Percentiles rank a stretch among this genome's conserved stretches.
These are phyloP conservation scores for Schizaphis graminum DNA, from an alignment of 2,888 invertebrate species.

Conservation along the genomic window DNA sequence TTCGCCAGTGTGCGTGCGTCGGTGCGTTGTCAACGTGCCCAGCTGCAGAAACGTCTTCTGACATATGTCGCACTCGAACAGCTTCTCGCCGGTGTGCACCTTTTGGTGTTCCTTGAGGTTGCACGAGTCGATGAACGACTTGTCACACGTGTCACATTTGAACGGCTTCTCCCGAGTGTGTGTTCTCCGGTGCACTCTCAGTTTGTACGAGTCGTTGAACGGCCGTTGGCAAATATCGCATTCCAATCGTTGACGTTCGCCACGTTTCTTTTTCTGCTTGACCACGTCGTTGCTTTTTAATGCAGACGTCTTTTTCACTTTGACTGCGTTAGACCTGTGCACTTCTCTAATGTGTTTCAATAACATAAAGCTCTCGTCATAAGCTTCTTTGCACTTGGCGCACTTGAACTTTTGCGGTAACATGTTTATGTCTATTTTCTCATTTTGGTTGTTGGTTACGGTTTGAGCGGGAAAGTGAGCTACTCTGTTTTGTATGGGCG, in stretches of 20 bases:
- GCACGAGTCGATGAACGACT: conserved; percentile 72
- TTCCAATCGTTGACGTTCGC: conserved; percentile 36
- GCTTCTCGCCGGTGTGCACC: conserved; percentile 73
- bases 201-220: conserved; percentile 70
- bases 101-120: conserved; percentile 72
- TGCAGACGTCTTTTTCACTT: background rate
- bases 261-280: conserved; percentile 32
- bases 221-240: conserved; percentile 46
- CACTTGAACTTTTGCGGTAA: conserved; percentile 51
- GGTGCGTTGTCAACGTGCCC: conserved; percentile 73
- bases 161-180: conserved; percentile 75
- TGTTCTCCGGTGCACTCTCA: conserved; percentile 74
- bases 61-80: conserved; percentile 73
- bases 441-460: background rate
- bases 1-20: conserved; percentile 73
- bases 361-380: background rate
- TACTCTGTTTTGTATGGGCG: background rate
- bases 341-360: conserved; percentile 49
- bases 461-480: background rate
- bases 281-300: background rate
- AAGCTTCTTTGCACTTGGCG: conserved; percentile 55
- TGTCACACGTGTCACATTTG: conserved; percentile 72
- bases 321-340: background rate
- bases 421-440: background rate
- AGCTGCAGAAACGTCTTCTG: conserved; percentile 74